Evolutionary conservation across 1,140 invertebrate genomes (phyloP).

Genomic region (Heliothis subflexa): DNA sequence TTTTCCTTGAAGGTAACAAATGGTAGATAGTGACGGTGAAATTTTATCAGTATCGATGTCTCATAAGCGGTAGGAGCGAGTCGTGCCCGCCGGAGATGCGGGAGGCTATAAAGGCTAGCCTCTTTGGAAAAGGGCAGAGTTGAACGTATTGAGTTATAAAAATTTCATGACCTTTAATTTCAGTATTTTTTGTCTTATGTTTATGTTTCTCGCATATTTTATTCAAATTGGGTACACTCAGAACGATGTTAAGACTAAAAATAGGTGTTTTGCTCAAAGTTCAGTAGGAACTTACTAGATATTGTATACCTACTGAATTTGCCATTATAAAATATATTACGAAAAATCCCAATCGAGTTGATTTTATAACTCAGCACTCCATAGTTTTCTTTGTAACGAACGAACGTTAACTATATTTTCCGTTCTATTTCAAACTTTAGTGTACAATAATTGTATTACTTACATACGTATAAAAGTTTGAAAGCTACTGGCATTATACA

Average conservation of each 20-base stretch:
- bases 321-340: too few species aligned
- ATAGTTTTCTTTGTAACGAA: too few species aligned
- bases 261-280: too few species aligned
- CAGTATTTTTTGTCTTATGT: neutral
- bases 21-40: conserved; percentile 21
- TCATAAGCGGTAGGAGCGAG: neutral
- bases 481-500: conserved; percentile 1
- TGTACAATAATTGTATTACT: neutral
- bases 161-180: neutral
- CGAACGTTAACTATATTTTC: neutral
- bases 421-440: neutral
- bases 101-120: conserved; percentile 13
- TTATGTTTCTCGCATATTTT: neutral
- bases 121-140: neutral
- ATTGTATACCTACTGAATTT: too few species aligned
- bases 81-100: neutral
- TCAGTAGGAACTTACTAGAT: too few species aligned
- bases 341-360: too few species aligned
- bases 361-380: too few species aligned
- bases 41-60: conserved; percentile 38
- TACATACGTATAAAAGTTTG: conserved; percentile 3
- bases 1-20: conserved; percentile 28
- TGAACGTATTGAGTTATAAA: neutral
- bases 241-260: too few species aligned
- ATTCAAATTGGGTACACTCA: neutral